Evolutionary conservation across 2,888 invertebrate genomes (phyloP).

Genomic region (Pachliopta kotzebuea): DNA sequence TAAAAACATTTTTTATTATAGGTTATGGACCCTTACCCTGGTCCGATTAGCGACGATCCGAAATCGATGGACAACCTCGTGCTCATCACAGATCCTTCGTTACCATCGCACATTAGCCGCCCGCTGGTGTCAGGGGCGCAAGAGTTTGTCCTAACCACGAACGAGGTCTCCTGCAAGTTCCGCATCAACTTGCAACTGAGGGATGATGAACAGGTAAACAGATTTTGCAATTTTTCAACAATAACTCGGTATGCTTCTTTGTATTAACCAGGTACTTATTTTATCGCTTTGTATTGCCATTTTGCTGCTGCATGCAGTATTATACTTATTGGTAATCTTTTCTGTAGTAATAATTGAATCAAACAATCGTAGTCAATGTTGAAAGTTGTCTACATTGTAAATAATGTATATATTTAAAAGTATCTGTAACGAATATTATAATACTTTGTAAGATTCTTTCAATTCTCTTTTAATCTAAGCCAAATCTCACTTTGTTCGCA

Average conservation of each 20-base stretch:
- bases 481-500: too few species aligned
- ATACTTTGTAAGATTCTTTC: too few species aligned
- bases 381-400: too few species aligned
- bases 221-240: background rate
- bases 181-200: slow-evolving; percentile 47
- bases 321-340: too few species aligned
- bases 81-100: slow-evolving; percentile 62
- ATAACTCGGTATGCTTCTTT: background rate
- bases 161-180: slow-evolving; percentile 64
- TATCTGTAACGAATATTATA: too few species aligned
- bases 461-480: too few species aligned
- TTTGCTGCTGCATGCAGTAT: too few species aligned
- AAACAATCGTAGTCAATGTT: too few species aligned
- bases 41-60: slow-evolving; percentile 62
- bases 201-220: slow-evolving; percentile 48
- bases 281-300: too few species aligned
- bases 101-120: slow-evolving; percentile 54
- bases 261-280: too few species aligned
- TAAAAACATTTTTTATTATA: slow-evolving; percentile 30
- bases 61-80: slow-evolving; percentile 56
- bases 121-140: slow-evolving; percentile 54
- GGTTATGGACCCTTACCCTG: slow-evolving; percentile 51
- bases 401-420: too few species aligned
- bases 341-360: too few species aligned
- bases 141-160: slow-evolving; percentile 57